These are phyloP conservation scores for Pantherophis alleghaniensis DNA, from an alignment of 2,797 vertebrate species.

Conservation along the genomic window DNA sequence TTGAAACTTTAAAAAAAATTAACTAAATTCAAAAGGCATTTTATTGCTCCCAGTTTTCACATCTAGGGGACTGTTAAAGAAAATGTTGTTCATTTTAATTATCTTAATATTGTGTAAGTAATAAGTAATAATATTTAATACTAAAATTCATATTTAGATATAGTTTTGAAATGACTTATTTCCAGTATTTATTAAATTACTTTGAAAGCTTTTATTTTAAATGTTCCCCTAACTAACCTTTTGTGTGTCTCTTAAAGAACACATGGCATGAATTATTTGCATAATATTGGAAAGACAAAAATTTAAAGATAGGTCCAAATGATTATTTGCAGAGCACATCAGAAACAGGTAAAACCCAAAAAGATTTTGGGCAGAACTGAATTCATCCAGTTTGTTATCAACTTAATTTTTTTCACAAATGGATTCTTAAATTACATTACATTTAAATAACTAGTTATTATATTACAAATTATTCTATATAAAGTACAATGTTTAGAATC, in stretches of 20 bases:
- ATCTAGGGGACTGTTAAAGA: slow-evolving; percentile 31
- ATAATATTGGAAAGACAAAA: slow-evolving; percentile 13
- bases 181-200: slow-evolving; percentile 40
- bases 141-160: not conserved
- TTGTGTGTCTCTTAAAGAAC: not conserved
- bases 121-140: not conserved
- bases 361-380: not conserved
- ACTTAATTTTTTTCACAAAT: slow-evolving; percentile 11
- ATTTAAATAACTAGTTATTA: not conserved
- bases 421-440: not conserved
- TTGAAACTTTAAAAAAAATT: slow-evolving; percentile 29
- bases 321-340: slow-evolving; percentile 37
- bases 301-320: slow-evolving; percentile 18
- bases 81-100: slow-evolving; percentile 17
- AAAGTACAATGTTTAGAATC: not conserved
- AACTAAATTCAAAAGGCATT: slow-evolving; percentile 26
- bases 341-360: accelerated
- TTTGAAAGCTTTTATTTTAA: not conserved
- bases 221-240: not conserved
- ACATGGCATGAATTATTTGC: slow-evolving; percentile 2
- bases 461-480: not conserved
- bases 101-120: not conserved
- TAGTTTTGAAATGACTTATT: not conserved
- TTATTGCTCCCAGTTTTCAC: not conserved
- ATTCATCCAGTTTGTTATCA: not conserved